phyloP scores from a whole-genome alignment of 2,113 vertebrate genomes.

The Stictonetta naevosa region DNA sequence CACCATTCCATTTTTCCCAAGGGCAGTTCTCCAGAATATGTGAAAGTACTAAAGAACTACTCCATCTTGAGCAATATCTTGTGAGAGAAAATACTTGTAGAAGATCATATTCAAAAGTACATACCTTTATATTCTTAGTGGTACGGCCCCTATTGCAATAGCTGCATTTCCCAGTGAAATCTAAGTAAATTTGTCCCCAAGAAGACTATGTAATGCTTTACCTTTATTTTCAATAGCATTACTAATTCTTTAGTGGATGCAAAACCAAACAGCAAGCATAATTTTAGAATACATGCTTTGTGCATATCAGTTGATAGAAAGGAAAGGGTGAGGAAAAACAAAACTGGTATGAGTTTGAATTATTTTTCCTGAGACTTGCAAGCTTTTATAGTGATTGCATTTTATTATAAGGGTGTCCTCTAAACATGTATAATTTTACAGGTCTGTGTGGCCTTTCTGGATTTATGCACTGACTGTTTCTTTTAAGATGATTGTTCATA shows the following conservation, averaged over 20 bases:
- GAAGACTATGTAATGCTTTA: background rate
- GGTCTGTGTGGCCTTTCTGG: background rate
- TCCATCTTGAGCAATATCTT: fast-evolving
- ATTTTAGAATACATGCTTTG: background rate
- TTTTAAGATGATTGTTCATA: background rate
- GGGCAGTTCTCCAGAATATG: background rate
- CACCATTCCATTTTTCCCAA: background rate
- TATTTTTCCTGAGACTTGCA: background rate
- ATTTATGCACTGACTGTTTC: background rate
- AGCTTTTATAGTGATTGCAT: background rate
- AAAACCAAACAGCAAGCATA: background rate
- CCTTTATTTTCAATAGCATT: background rate
- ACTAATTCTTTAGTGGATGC: background rate
- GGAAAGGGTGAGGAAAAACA: background rate
- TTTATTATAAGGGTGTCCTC: background rate
- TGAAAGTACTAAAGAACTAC: background rate
- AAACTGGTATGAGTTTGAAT: fast-evolving
- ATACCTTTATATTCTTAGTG: background rate
- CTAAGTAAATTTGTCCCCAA: background rate
- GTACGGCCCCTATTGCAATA: background rate
- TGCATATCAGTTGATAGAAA: background rate
- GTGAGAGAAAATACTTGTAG: background rate
- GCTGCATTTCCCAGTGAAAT: background rate
- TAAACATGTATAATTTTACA: background rate
- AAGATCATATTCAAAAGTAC: background rate